Evolutionary conservation across 2,113 vertebrate species (phyloP).

Genomic region (Apistogramma diplotaenia): DNA sequence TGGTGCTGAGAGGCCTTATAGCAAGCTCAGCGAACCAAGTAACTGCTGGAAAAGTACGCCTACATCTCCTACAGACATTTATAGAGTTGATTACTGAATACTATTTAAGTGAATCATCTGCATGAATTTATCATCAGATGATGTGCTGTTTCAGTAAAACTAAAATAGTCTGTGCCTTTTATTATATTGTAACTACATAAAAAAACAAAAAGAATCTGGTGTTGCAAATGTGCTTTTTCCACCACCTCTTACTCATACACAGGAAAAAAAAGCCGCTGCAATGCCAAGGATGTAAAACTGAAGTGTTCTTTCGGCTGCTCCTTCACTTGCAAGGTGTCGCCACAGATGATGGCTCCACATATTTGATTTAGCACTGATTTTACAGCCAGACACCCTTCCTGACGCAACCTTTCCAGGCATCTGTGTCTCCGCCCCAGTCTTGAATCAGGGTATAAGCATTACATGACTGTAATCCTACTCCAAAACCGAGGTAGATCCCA

Average conservation of each 20-base stretch:
- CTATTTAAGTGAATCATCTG: not conserved
- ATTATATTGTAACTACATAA: not conserved
- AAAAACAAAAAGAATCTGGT: not conserved
- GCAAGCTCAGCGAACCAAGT: not conserved
- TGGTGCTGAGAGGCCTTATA: not conserved
- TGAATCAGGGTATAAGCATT: not conserved
- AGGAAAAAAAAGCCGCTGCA: not conserved
- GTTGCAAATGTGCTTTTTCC: not conserved
- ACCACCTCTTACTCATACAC: not conserved
- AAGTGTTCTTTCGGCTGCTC: not conserved
- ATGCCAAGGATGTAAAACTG: not conserved
- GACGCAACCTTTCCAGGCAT: not conserved
- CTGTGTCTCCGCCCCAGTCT: not conserved
- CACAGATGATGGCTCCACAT: not conserved
- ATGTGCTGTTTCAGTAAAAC: not conserved
- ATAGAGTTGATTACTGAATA: not conserved
- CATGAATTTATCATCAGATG: not conserved
- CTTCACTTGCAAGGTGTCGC: not conserved
- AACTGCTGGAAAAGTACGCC: not conserved
- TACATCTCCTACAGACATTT: slow-evolving; percentile 1
- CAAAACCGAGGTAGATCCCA: not conserved
- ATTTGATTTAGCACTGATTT: not conserved
- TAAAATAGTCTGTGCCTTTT: not conserved
- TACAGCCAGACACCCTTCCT: not conserved
- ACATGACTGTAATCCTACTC: not conserved